Evolutionary conservation across 2,113 vertebrate species (phyloP).

Genomic region (Regulus satrapa): DNA sequence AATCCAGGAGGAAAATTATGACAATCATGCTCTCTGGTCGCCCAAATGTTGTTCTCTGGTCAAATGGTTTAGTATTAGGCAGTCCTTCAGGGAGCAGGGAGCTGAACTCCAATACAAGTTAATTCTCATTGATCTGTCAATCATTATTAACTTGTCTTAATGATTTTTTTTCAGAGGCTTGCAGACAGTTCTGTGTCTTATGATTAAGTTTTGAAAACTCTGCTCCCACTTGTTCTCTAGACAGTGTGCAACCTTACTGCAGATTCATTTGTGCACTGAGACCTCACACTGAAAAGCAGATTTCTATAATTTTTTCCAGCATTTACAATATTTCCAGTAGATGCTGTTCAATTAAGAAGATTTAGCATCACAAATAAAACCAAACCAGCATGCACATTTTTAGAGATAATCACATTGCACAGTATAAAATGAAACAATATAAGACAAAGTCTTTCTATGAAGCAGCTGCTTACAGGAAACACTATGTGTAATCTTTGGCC

Average conservation of each 20-base stretch:
- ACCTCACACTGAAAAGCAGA: background rate
- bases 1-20: background rate
- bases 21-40: background rate
- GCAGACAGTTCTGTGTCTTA: background rate
- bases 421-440: background rate
- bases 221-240: background rate
- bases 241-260: background rate
- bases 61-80: background rate
- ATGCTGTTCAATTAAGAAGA: background rate
- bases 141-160: background rate
- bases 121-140: background rate
- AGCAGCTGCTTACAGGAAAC: conserved; percentile 29
- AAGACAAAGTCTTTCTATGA: background rate
- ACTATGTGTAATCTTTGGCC: background rate
- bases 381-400: background rate
- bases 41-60: background rate
- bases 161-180: background rate
- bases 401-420: background rate
- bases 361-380: background rate
- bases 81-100: background rate
- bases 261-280: background rate
- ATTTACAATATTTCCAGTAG: background rate
- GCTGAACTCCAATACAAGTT: background rate
- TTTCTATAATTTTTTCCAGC: background rate
- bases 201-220: background rate